These are phyloP conservation scores for Anthophora plumipes DNA, from an alignment of 2,888 invertebrate species.

Conservation along the genomic window DNA sequence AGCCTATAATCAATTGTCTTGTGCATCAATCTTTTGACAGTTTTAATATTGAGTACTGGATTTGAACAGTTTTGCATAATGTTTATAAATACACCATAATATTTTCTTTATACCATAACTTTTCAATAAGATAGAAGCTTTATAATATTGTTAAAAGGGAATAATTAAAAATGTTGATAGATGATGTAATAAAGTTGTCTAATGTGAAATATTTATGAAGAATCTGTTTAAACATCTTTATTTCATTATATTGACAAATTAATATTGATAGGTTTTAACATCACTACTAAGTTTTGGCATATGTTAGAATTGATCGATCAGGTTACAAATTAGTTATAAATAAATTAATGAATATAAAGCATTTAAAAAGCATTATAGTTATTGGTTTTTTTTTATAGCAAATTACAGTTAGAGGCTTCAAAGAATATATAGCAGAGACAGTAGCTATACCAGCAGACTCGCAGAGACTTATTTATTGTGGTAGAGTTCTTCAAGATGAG, in stretches of 20 bases:
- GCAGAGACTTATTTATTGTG: constrained; percentile 97
- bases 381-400: constrained; percentile 80
- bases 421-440: constrained; percentile 91
- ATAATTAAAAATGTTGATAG: not conserved
- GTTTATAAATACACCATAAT: not conserved
- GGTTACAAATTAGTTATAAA: not conserved
- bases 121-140: not conserved
- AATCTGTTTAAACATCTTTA: not conserved
- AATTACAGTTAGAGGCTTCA: constrained; percentile 93
- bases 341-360: not conserved
- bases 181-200: constrained; percentile 4
- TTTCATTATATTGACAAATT: not conserved
- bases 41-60: not conserved
- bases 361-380: not conserved
- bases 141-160: not conserved
- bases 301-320: not conserved
- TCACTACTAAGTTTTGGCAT: not conserved
- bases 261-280: not conserved
- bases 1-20: not conserved
- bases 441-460: constrained; percentile 92
- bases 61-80: not conserved
- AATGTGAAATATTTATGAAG: not conserved
- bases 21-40: not conserved
- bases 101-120: not conserved
- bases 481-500: constrained; percentile 96